Base-by-base conservation (phyloP, 2,797 vertebrate species). In the Malacoctenus gilli region DNA sequence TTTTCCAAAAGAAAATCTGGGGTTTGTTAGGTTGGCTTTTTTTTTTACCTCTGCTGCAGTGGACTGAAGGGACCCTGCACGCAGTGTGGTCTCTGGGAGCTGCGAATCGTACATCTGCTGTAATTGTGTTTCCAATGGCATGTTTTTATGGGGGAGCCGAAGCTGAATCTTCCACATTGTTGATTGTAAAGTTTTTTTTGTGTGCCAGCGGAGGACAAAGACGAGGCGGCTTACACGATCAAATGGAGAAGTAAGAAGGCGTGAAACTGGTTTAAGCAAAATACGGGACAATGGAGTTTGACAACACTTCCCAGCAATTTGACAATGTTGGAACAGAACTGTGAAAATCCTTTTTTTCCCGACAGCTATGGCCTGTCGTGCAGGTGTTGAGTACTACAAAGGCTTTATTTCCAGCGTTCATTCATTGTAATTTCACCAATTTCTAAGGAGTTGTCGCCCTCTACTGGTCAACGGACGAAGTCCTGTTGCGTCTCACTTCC, bases 371-470 rank as follows among this genome's bases (percentile, higher is more conserved):
- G 47, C 58, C 36, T 54, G 44, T 68, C 52, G 48, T 61, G 62
- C 64, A 74, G 64, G 67, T 80, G 66, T 28, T n/a, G 64, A 79
- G 38, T 72, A 80, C 63, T 79, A 79, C 72, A 71, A 50, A 75
- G 49, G 22, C 35, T 69, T 54, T 14, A 30, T 40, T 55, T 38
- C 25, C 40, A n/a, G n/a, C 15, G 21, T 65, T 60, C 68, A 80
- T 80, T 78, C 63, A 80, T 51, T 55, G 59, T 41, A 46, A 65
- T 80, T 68, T 39, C 25, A 44, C 44, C 30, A 4, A 86, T 89
- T 84, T 82, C 55, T 89, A 64, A 60, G 79, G 54, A 70, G 53
- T 57, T 84, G 68, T 79, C 75, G 86, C 91, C 91, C 89, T 90
- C 90, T 92, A 82, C 77, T 89, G 91, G 87, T 51, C 30, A 67